Evolutionary conservation across 2,888 invertebrate genomes (phyloP).

Genomic region (Cephus runcator): DNA sequence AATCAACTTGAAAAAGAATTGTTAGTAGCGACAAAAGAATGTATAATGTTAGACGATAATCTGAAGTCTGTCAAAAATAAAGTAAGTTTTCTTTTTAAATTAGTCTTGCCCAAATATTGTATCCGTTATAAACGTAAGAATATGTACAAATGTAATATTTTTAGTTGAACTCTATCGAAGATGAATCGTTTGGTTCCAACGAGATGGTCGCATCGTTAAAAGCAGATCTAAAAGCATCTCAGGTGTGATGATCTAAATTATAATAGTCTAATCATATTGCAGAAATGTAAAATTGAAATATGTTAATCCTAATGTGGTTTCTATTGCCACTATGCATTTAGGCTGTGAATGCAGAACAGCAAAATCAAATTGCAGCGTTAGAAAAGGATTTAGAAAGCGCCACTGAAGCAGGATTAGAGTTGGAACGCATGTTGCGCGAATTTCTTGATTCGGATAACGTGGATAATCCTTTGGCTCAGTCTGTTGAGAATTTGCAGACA

Average conservation of each 20-base stretch:
- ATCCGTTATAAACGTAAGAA: background rate
- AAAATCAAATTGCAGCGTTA: constrained; percentile 76
- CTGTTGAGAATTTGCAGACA: constrained; percentile 74
- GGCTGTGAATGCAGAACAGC: constrained; percentile 66
- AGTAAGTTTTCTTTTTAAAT: constrained; percentile 37
- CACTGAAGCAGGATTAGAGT: constrained; percentile 82
- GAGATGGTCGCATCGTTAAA: constrained; percentile 78
- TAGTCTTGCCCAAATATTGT: background rate
- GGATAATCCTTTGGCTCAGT: constrained; percentile 71
- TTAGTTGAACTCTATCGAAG: constrained; percentile 72
- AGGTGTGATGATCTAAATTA: constrained; percentile 45
- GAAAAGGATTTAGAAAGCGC: constrained; percentile 84
- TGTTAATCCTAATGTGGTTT: background rate
- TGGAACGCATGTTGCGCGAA: constrained; percentile 76
- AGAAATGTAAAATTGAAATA: background rate
- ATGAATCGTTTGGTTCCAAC: constrained; percentile 78
- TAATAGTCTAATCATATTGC: background rate
- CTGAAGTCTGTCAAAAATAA: constrained; percentile 58
- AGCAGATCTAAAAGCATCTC: constrained; percentile 71
- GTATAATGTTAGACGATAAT: constrained; percentile 69
- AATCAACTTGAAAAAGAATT: constrained; percentile 74
- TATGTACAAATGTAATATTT: constrained; percentile 13
- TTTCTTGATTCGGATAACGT: constrained; percentile 75
- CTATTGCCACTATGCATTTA: background rate
- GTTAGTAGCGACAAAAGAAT: constrained; percentile 70